Percentiles rank a stretch among this genome's conserved stretches.
Conservation (phyloP, 2,888 invertebrate species). For the Neoitamus cyanurus region DNA sequence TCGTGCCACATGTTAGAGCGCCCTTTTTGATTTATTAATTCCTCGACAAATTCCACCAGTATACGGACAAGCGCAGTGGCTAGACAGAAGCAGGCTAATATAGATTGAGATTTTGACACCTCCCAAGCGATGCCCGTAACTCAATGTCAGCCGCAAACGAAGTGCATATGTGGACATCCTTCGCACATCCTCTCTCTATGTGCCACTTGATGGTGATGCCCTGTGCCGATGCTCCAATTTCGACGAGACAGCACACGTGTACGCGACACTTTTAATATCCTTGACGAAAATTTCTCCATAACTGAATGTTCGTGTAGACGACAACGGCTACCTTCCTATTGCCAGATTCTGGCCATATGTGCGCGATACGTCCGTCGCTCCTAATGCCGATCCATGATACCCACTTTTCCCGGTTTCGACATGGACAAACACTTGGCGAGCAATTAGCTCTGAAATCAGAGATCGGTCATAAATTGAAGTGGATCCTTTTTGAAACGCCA, state of each 20-base stretch:
- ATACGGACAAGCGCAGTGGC: background rate
- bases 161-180: constrained; percentile 43
- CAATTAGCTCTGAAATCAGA: constrained; percentile 53
- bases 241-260: constrained; percentile 49
- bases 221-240: constrained; percentile 19
- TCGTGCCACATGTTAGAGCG: constrained; percentile 32
- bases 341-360: constrained; percentile 48
- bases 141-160: constrained; percentile 35
- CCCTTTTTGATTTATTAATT: constrained; percentile 47
- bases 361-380: constrained; percentile 19
- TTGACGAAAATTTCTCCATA: constrained; percentile 50
- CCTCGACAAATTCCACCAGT: constrained; percentile 40
- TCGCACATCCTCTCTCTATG: constrained; percentile 7
- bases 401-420: constrained; percentile 9
- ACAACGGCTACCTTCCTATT: background rate
- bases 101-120: constrained; percentile 34
- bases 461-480: constrained; percentile 51
- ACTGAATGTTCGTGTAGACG: background rate
- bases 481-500: constrained; percentile 43
- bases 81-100: background rate
- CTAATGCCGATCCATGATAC: constrained; percentile 42
- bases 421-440: constrained; percentile 48
- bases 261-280: constrained; percentile 51
- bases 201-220: constrained; percentile 24
- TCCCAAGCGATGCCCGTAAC: constrained; percentile 42